Percentiles rank a stretch among this genome's conserved stretches.
These are phyloP conservation scores for Neodiprion lecontei DNA, from an alignment of 1,140 invertebrate genomes.

Conservation along the genomic window DNA sequence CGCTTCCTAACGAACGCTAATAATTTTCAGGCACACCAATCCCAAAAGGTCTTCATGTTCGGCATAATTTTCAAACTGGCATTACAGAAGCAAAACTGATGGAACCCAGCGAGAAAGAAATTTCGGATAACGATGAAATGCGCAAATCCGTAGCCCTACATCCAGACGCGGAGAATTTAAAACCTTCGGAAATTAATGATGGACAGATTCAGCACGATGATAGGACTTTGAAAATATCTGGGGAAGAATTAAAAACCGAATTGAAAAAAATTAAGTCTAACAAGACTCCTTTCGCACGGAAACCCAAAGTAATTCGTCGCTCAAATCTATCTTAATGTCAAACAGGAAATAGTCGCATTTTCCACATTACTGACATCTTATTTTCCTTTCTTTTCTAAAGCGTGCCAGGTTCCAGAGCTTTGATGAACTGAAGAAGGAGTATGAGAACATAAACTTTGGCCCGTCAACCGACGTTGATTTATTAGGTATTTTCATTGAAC, in stretches of 20 bases:
- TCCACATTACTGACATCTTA: no score
- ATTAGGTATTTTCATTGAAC: slow-evolving; percentile 65
- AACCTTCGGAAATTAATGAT: background rate
- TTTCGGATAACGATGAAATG: slow-evolving; percentile 46
- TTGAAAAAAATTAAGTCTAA: slow-evolving; percentile 44
- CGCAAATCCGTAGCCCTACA: slow-evolving; percentile 46
- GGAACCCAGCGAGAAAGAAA: slow-evolving; percentile 45
- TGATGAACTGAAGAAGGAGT: slow-evolving; percentile 72
- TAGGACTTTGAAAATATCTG: slow-evolving; percentile 36
- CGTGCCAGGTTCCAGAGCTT: slow-evolving; percentile 59
- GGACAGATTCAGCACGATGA: slow-evolving; percentile 31
- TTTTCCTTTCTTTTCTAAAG: slow-evolving; percentile 15
- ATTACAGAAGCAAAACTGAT: slow-evolving; percentile 77
- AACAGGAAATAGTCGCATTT: no score
- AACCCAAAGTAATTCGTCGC: slow-evolving; percentile 14
- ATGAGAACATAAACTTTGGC: slow-evolving; percentile 66
- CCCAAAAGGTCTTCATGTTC: slow-evolving; percentile 75
- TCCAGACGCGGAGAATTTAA: slow-evolving; percentile 43
- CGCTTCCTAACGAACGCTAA: background rate
- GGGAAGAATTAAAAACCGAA: slow-evolving; percentile 49
- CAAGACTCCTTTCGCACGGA: background rate
- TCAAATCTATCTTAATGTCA: background rate
- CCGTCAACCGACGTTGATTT: slow-evolving; percentile 75
- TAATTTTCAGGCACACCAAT: slow-evolving; percentile 69
- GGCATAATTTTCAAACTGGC: slow-evolving; percentile 78